phyloP scores from a whole-genome alignment of 2,797 vertebrate species.

The Pygocentrus nattereri region DNA sequence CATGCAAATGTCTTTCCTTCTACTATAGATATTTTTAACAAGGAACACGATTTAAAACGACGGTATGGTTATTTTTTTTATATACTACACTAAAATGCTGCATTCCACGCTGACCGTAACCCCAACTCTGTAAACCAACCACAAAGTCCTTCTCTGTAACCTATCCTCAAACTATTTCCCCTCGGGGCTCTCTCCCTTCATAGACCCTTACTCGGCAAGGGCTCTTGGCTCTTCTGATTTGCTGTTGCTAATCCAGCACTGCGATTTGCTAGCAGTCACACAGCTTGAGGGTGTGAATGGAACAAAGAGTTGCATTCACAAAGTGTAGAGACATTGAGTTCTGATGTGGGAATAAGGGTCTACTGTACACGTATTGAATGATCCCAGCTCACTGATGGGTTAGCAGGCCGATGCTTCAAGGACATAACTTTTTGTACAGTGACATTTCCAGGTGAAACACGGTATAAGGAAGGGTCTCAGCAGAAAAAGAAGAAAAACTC shows the following conservation, averaged over 20 bases:
- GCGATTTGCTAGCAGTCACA: not conserved
- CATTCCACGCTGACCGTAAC: too few species aligned
- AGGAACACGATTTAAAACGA: too few species aligned
- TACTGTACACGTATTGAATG: too few species aligned
- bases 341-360: not conserved
- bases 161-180: not conserved
- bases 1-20: too few species aligned
- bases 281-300: not conserved
- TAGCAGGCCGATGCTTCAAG: not conserved
- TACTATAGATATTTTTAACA: too few species aligned
- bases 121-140: too few species aligned
- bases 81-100: too few species aligned
- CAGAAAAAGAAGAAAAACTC: too few species aligned
- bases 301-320: constrained; percentile 17
- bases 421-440: too few species aligned
- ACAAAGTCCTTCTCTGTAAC: not conserved
- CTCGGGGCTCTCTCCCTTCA: not conserved
- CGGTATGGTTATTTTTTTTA: too few species aligned
- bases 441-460: too few species aligned
- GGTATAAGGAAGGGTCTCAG: too few species aligned
- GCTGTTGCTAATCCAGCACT: not conserved
- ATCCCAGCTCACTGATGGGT: not conserved
- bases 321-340: not conserved
- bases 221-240: not conserved
- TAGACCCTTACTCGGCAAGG: not conserved